phyloP scores from a whole-genome alignment of 2,797 vertebrate species.

The Ptychobarbus kaznakovi region DNA sequence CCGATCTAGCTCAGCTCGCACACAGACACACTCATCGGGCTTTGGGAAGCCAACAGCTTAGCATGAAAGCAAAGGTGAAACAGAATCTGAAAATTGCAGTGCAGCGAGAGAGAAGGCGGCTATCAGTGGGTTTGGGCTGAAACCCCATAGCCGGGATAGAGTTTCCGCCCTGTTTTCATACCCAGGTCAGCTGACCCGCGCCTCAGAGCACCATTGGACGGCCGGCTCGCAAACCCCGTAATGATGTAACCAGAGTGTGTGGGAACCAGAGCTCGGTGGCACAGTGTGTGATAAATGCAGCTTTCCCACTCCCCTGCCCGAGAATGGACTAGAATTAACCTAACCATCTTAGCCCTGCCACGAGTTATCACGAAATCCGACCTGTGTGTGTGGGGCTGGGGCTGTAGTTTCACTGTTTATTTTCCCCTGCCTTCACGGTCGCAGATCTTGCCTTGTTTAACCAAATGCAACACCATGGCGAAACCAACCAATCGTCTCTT shows the following conservation, averaged over 20 bases:
- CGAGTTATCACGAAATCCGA: conserved; percentile 92
- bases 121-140: conserved; percentile 92
- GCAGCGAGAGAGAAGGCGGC: conserved; percentile 89
- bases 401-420: conserved; percentile 54
- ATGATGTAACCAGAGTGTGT: conserved; percentile 99
- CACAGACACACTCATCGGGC: conserved; percentile 83
- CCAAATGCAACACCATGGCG: not conserved
- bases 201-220: conserved; percentile 85
- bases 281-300: conserved; percentile 89
- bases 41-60: conserved; percentile 87
- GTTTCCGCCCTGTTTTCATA: conserved; percentile 90
- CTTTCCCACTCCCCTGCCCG: conserved; percentile 89
- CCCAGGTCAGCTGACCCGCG: conserved; percentile 90
- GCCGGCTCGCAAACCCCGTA: conserved; percentile 86
- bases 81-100: conserved; percentile 98
- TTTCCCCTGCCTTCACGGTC: conserved; percentile 24
- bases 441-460: conserved; percentile 15
- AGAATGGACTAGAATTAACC: conserved; percentile 84
- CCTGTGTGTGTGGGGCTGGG: conserved; percentile 70
- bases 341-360: conserved; percentile 86
- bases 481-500: not conserved
- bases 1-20: conserved; percentile 55
- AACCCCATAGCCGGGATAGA: conserved; percentile 91
- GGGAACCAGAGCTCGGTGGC: conserved; percentile 87
- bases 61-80: conserved; percentile 99